Evolutionary conservation across 2,888 invertebrate genomes (phyloP).

Genomic region (Gisinianus flammeolus): DNA sequence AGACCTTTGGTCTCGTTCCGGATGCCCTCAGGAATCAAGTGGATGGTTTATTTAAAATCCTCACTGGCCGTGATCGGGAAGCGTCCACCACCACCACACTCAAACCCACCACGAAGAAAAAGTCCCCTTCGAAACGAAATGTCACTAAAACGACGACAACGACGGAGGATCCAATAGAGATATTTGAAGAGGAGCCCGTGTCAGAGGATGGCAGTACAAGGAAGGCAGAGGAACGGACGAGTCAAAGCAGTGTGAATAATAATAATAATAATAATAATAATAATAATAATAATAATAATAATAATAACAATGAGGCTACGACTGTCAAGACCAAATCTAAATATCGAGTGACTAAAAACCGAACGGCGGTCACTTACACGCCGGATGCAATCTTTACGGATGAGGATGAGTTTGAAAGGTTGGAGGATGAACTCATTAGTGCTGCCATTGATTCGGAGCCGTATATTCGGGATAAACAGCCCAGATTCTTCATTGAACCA

Average conservation of each 20-base stretch:
- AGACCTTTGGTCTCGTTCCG: constrained; percentile 53
- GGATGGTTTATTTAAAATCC: constrained; percentile 52
- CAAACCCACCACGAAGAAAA: constrained; percentile 10
- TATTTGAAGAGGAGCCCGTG: neutral
- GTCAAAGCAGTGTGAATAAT: too few species aligned
- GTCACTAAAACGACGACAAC: neutral
- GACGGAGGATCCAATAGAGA: neutral
- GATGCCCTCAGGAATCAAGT: constrained; percentile 54
- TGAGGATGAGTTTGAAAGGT: constrained; percentile 53
- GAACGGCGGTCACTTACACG: constrained; percentile 16
- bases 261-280: too few species aligned
- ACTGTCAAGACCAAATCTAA: neutral
- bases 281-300: too few species aligned
- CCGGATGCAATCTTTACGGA: constrained; percentile 10
- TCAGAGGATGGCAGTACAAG: too few species aligned
- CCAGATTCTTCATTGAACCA: constrained; percentile 43
- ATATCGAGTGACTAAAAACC: neutral
- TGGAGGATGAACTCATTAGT: constrained; percentile 48
- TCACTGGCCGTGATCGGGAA: constrained; percentile 46
- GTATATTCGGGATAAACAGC: constrained; percentile 43
- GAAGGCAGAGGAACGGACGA: neutral
- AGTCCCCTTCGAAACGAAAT: neutral
- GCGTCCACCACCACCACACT: neutral
- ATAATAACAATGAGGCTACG: too few species aligned
- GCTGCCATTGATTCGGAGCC: constrained; percentile 51